These are phyloP conservation scores for Drosophila robusta DNA, from an alignment of 2,888 invertebrate species.

Conservation along the genomic window DNA sequence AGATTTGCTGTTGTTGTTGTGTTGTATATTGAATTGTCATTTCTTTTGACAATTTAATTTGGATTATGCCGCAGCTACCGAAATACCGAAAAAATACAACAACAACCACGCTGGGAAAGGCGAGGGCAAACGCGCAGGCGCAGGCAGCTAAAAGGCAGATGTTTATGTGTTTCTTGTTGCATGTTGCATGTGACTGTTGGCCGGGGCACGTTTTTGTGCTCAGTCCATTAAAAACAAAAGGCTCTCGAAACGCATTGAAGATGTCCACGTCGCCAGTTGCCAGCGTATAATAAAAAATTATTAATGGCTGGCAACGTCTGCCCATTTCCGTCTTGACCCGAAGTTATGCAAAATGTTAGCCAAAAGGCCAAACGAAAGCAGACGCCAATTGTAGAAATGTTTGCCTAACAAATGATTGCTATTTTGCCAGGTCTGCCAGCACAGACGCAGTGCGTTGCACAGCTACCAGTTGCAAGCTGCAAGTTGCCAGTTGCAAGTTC, in stretches of 20 bases:
- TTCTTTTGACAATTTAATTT: slow-evolving; percentile 80
- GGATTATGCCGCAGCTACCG: slow-evolving; percentile 75
- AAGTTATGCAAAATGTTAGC: slow-evolving; percentile 77
- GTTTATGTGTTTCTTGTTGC: slow-evolving; percentile 28
- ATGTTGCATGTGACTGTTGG: slow-evolving; percentile 38
- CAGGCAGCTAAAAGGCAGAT: slow-evolving; percentile 45
- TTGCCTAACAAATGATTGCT: slow-evolving; percentile 73
- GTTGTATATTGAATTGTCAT: slow-evolving; percentile 77
- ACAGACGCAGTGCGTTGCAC: slow-evolving; percentile 56
- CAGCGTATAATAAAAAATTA: slow-evolving; percentile 64
- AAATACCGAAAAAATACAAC: slow-evolving; percentile 35
- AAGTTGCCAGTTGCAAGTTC: slow-evolving; percentile 24
- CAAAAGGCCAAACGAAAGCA: slow-evolving; percentile 80
- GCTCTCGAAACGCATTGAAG: slow-evolving; percentile 66
- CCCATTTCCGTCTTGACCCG: slow-evolving; percentile 79
- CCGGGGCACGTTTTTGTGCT: slow-evolving; percentile 48
- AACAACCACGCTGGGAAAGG: slow-evolving; percentile 5
- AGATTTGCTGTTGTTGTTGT: slow-evolving; percentile 61
- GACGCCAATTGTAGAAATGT: slow-evolving; percentile 65
- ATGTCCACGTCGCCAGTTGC: slow-evolving; percentile 44
- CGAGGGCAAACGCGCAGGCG: background rate
- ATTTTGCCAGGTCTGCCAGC: slow-evolving; percentile 55
- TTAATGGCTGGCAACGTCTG: slow-evolving; percentile 70
- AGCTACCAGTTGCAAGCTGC: slow-evolving; percentile 14
- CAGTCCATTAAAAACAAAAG: slow-evolving; percentile 69